phyloP scores from a whole-genome alignment of 2,113 vertebrate species.

The Aleadryas rufinucha region DNA sequence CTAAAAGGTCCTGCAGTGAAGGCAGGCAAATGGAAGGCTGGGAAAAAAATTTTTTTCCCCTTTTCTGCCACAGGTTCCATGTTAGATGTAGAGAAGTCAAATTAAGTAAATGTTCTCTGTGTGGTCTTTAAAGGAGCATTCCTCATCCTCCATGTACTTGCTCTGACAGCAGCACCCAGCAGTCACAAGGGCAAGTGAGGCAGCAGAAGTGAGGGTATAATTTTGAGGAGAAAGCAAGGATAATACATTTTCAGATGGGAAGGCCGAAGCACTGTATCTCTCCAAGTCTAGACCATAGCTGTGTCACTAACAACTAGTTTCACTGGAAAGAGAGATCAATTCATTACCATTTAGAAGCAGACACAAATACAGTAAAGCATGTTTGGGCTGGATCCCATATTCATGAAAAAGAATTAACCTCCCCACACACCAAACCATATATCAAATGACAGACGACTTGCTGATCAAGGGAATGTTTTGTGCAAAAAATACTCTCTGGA shows the following conservation, averaged over 20 bases:
- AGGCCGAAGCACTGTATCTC: not conserved
- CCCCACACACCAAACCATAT: not conserved
- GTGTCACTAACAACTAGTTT: not conserved
- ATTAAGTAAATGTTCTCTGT: not conserved
- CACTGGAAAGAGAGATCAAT: not conserved
- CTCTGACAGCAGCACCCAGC: not conserved
- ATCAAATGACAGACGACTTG: not conserved
- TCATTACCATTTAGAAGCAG: not conserved
- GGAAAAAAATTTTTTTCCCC: not conserved
- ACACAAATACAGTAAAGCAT: not conserved
- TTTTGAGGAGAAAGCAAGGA: not conserved
- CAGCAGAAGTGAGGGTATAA: not conserved
- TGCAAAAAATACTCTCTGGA: not conserved
- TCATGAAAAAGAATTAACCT: not conserved
- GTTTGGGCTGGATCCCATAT: not conserved
- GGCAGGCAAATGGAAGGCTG: not conserved
- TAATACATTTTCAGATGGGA: not conserved
- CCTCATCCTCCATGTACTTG: not conserved
- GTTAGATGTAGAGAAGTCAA: not conserved
- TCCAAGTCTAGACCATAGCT: not conserved
- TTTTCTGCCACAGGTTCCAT: not conserved
- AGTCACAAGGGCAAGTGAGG: not conserved
- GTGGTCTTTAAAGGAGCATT: not conserved
- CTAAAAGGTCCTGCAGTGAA: not conserved
- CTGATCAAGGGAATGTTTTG: not conserved